These are phyloP conservation scores for Sminthurides aquaticus DNA, from an alignment of 2,888 invertebrate genomes.

Conservation along the genomic window DNA sequence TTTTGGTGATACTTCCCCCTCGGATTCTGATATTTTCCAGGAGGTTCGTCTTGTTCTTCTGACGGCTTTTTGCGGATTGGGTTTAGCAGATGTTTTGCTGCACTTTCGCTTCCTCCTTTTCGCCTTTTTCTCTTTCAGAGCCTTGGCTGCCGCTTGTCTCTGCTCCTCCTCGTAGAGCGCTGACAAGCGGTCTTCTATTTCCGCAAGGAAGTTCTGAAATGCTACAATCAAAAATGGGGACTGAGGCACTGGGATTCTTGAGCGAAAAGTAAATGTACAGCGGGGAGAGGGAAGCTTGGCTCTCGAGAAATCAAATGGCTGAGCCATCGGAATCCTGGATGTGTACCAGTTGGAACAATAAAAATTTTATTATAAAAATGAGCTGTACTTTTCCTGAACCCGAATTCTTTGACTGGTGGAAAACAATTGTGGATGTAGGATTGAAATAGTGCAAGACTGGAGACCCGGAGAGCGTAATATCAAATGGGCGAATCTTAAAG, in stretches of 20 bases:
- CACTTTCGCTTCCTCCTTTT: not conserved
- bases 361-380: no score
- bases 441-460: no score
- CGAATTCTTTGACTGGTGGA: no score
- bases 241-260: conserved; percentile 1
- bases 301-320: not conserved
- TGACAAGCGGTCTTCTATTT: not conserved
- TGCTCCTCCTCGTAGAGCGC: not conserved
- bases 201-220: conserved; percentile 1
- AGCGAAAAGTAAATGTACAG: not conserved
- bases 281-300: not conserved
- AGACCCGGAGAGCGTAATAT: no score
- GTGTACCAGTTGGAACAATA: no score
- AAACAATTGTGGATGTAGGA: no score
- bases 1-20: not conserved
- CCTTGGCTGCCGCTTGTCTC: not conserved
- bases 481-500: no score
- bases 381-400: no score
- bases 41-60: not conserved
- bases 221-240: not conserved
- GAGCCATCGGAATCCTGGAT: not conserved
- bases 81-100: no score
- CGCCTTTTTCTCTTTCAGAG: not conserved
- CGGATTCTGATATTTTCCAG: not conserved
- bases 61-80: not conserved